Conservation (phyloP, 2,113 vertebrate genomes). For the Procapra przewalskii region DNA sequence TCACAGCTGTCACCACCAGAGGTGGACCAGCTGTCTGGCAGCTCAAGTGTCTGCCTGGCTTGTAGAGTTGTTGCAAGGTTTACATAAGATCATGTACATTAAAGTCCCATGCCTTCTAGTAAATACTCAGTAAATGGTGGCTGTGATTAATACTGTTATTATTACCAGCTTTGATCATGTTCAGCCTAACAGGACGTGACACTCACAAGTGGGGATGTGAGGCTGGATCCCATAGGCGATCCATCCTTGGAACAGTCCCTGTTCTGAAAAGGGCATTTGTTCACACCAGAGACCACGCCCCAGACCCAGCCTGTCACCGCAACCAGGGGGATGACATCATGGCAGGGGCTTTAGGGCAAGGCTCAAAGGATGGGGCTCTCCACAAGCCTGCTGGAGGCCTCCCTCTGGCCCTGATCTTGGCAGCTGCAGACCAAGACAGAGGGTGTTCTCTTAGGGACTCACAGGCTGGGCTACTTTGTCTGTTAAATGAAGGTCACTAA, state of each 20-base stretch:
- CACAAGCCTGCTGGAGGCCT: background rate
- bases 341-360: background rate
- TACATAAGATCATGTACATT: background rate
- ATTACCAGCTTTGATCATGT: background rate
- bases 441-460: background rate
- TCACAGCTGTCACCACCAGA: background rate
- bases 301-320: background rate
- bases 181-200: background rate
- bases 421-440: background rate
- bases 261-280: background rate
- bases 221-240: background rate
- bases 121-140: background rate
- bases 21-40: background rate
- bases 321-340: background rate
- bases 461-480: background rate
- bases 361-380: background rate
- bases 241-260: background rate
- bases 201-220: background rate
- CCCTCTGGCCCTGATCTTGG: background rate
- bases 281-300: background rate
- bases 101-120: background rate
- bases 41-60: background rate
- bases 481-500: background rate
- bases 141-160: background rate
- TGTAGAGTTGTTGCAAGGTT: background rate